Evolutionary conservation across 2,888 invertebrate species (phyloP).

Genomic region (Mythimna vitellina): DNA sequence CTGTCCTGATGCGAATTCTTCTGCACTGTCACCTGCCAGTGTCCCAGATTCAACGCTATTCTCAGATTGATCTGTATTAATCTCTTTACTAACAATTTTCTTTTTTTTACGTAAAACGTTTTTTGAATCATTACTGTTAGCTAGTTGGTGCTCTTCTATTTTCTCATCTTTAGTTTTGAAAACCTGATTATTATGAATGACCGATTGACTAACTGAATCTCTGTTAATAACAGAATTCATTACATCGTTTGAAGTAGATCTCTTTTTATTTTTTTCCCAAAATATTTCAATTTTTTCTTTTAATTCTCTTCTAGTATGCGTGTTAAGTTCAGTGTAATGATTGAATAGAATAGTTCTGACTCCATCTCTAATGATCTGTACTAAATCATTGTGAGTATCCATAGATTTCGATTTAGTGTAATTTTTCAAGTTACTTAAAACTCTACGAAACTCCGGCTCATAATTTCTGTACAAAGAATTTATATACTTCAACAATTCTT

Average conservation of each 20-base stretch:
- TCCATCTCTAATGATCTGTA: constrained; percentile 63
- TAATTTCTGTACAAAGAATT: constrained; percentile 71
- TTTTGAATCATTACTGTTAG: not conserved
- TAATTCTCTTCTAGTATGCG: constrained; percentile 63
- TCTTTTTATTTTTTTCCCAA: constrained; percentile 20
- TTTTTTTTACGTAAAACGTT: not conserved
- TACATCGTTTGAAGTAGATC: too few species aligned
- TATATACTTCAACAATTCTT: constrained; percentile 65
- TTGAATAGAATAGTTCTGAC: constrained; percentile 71
- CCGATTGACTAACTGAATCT: not conserved
- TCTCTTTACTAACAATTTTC: not conserved
- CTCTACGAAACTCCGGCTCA: constrained; percentile 56
- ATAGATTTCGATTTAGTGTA: constrained; percentile 63
- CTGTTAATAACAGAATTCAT: not conserved
- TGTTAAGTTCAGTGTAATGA: constrained; percentile 68
- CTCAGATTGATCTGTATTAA: not conserved
- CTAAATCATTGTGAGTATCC: constrained; percentile 61
- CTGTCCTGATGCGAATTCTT: not conserved
- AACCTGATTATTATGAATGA: not conserved
- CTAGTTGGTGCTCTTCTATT: not conserved
- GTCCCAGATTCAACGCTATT: not conserved
- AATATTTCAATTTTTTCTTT: constrained; percentile 55
- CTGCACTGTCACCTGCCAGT: not conserved
- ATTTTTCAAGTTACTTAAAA: constrained; percentile 66
- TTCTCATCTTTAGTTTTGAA: not conserved